Evolutionary conservation across 2,888 invertebrate genomes (phyloP), one percentile per base, ranked within the genome.

Genomic region (Amphipoea oculea): DNA sequence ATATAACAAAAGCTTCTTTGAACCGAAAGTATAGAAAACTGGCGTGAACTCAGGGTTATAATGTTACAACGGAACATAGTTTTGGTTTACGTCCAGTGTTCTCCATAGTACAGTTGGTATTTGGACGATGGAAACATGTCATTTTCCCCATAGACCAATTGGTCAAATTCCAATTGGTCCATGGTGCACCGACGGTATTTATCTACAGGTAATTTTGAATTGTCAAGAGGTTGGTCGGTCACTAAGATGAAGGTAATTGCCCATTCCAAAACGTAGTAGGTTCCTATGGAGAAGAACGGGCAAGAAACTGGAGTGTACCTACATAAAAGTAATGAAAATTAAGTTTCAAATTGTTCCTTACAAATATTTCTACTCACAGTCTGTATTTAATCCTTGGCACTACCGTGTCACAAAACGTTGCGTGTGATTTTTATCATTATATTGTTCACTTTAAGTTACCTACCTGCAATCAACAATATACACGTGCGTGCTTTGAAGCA

Each of bases 371-470:
- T 40, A 48, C 51, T 40, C 12, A 40, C 20, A 29, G 36, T 78
- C 36, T 17, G 17, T 45, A 54, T 68, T 45, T 57, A 57, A 60
- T 60, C 11, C 23, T 66, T 60, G 67, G 74, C 9, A 6, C 17
- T 63, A 57, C 9, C 45, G 48, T 65, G 54, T 36, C 48, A 85
- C 54, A 57, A 79, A 71, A 57, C 69, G 20, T 81, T 82, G 78
- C 76, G 80, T 83, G 78, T 72, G 69, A 81, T 83, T 67, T 20
- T 79, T 75, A 89, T 81, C 62, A 68, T 66, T 78, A 45, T 67
- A 79, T 77, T 77, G 78, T 77, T 79, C 62, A 76, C 62, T 62
- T 36, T 70, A 68, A 20, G 45, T 62, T 63, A 63, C 60, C 11
- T 51, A 51, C 70, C 68, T 51, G 68, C 69, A 76, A 66, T 76